These are phyloP conservation scores for Spinibarbus caldwelli DNA, from an alignment of 2,797 vertebrate genomes.

Conservation along the genomic window DNA sequence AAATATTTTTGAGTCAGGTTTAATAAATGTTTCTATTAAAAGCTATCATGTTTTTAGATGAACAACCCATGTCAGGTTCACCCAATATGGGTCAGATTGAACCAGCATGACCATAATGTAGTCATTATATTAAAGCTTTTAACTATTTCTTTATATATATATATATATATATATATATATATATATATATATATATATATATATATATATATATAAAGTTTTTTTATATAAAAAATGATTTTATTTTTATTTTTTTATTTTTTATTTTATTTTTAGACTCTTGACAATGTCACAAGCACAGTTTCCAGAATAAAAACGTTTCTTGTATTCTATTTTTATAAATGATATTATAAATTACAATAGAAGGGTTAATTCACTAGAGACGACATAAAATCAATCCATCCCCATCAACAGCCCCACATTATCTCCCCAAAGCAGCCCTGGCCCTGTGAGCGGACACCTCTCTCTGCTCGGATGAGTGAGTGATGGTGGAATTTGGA, in stretches of 20 bases:
- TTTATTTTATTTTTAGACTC: too few relatives aligned
- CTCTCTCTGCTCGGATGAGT: slow-evolving; percentile 52
- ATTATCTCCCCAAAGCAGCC: not conserved
- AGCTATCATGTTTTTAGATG: not conserved
- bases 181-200: too few relatives aligned
- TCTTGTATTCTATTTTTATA: too few relatives aligned
- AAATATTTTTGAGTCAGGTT: not conserved
- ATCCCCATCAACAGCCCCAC: slow-evolving; percentile 9
- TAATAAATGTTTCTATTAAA: not conserved
- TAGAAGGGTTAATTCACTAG: not conserved
- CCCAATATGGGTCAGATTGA: not conserved
- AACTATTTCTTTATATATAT: too few relatives aligned
- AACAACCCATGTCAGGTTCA: not conserved
- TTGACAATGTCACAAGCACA: not conserved
- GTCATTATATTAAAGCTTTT: too few relatives aligned
- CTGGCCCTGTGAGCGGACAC: not conserved
- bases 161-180: too few relatives aligned
- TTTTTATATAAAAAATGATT: too few relatives aligned
- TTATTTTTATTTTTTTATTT: too few relatives aligned
- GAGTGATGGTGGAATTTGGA: slow-evolving; percentile 72
- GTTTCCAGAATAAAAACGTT: not conserved
- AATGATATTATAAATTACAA: too few relatives aligned
- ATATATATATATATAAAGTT: too few relatives aligned
- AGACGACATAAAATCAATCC: not conserved
- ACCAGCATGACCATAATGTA: too few relatives aligned